These are phyloP conservation scores for Sterna hirundo DNA, from an alignment of 2,113 vertebrate genomes.

Conservation along the genomic window DNA sequence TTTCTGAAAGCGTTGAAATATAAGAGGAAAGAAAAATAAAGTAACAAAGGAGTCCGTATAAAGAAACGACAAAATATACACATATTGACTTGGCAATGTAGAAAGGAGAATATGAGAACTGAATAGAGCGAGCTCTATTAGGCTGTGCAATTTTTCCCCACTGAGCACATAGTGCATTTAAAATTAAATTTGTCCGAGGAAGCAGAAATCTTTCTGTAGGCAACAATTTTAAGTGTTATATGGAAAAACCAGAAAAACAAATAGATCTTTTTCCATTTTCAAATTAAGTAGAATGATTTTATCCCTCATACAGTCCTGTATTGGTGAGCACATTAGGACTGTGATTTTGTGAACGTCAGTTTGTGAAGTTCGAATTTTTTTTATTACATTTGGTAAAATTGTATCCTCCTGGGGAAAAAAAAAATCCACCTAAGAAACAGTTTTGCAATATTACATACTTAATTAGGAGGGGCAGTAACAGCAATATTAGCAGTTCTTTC, in stretches of 20 bases:
- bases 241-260: not conserved
- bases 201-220: not conserved
- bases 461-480: not conserved
- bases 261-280: not conserved
- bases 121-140: not conserved
- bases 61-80: not conserved
- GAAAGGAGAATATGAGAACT: not conserved
- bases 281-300: not conserved
- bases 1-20: not conserved
- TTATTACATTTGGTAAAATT: not conserved
- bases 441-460: not conserved
- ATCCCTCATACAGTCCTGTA: not conserved
- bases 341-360: not conserved
- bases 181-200: not conserved
- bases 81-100: not conserved
- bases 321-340: not conserved
- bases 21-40: not conserved
- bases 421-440: not conserved
- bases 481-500: not conserved
- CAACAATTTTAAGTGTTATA: not conserved
- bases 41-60: not conserved
- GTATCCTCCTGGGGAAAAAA: not conserved
- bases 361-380: not conserved
- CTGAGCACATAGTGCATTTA: not conserved
- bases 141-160: not conserved